A percentile compares a stretch with the other conserved stretches of the same genome.
Conservation (phyloP, 2,113 vertebrate genomes). For the Oncorhynchus kisutch region DNA sequence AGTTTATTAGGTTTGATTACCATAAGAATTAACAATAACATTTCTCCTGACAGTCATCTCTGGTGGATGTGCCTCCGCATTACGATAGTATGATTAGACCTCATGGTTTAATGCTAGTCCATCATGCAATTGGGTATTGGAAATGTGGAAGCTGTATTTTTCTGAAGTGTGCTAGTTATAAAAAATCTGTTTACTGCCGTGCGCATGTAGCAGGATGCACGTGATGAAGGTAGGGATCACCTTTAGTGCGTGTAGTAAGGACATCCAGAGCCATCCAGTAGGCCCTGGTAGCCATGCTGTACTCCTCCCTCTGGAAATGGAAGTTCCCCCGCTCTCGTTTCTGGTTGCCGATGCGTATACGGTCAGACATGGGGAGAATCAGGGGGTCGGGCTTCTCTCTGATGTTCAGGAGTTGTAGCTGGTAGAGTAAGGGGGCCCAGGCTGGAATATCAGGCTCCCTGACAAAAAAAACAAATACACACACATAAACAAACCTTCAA, state of each 20-base stretch:
- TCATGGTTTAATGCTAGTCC: no score
- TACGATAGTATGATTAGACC: constrained; percentile 51
- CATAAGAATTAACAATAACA: constrained; percentile 51
- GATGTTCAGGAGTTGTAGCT: constrained; percentile 78
- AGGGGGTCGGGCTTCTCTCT: constrained; percentile 69
- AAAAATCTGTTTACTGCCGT: not conserved
- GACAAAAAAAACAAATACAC: constrained; percentile 15
- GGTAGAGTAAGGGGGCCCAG: constrained; percentile 78
- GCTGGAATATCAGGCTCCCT: constrained; percentile 79
- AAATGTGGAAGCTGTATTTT: constrained; percentile 2
- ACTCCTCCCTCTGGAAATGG: constrained; percentile 82
- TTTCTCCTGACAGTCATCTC: constrained; percentile 21
- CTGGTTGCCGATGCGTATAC: constrained; percentile 77
- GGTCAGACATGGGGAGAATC: constrained; percentile 67
- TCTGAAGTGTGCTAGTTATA: not conserved
- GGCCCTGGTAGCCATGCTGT: constrained; percentile 71
- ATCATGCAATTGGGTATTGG: constrained; percentile 3
- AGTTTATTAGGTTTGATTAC: constrained; percentile 67
- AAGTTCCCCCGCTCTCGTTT: constrained; percentile 83
- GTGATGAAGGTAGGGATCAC: constrained; percentile 50
- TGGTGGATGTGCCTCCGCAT: constrained; percentile 55
- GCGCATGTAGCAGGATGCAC: not conserved
- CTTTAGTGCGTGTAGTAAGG: constrained; percentile 67
- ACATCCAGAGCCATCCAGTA: constrained; percentile 80
- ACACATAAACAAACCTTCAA: constrained; percentile 30